Evolutionary conservation across 2,797 vertebrate genomes (phyloP).

Genomic region (Ciconia nigra): DNA sequence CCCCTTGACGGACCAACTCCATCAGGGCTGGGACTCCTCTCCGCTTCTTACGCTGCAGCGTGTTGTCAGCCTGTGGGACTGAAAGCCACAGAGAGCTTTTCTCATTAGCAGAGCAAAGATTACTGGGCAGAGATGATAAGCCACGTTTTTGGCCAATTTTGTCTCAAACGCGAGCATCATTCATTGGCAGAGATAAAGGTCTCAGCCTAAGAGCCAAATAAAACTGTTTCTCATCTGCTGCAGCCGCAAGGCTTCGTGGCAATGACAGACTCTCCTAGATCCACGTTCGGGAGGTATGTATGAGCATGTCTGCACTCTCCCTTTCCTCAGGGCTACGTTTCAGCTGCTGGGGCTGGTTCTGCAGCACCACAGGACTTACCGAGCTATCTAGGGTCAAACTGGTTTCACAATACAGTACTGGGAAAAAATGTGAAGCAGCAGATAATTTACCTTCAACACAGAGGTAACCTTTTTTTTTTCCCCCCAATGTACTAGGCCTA

Average conservation of each 20-base stretch:
- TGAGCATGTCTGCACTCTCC: fast-evolving
- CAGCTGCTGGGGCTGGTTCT: neutral
- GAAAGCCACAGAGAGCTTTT: neutral
- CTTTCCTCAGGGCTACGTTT: neutral
- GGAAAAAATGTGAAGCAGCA: neutral
- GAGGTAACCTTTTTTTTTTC: neutral
- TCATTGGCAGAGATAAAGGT: neutral
- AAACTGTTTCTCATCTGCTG: neutral
- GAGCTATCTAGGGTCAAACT: fast-evolving
- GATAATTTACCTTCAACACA: neutral
- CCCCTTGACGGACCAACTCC: neutral
- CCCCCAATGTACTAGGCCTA: neutral
- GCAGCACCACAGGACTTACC: neutral
- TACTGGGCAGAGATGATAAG: neutral
- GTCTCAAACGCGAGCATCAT: neutral
- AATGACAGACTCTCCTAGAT: neutral
- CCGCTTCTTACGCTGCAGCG: fast-evolving
- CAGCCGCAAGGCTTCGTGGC: neutral
- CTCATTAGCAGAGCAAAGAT: neutral
- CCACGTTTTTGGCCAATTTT: neutral
- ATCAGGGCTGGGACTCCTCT: neutral
- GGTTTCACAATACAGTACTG: neutral
- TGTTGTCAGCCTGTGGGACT: neutral
- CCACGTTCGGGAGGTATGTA: neutral
- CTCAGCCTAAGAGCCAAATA: neutral